Base-by-base conservation (phyloP, 2,113 vertebrate species). In the Scopus umbretta region DNA sequence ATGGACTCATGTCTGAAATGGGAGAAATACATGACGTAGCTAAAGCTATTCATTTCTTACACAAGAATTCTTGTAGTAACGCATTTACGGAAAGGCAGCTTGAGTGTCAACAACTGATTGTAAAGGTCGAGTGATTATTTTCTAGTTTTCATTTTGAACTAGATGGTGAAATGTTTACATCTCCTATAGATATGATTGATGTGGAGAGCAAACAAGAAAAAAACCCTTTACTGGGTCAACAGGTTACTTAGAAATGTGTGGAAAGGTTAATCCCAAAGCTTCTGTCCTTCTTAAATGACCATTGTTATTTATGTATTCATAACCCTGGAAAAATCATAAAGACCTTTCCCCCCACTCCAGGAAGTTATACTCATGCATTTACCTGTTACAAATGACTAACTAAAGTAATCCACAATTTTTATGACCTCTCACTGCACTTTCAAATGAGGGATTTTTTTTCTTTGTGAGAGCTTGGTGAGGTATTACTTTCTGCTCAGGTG, bases 341-440 rank as follows among this genome's bases (percentile, higher is more conserved):
- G 88, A 82, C 91, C 85, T 96, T 88, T 92, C 66, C 78, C 95
- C 53, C 58, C 29, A 6, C 86, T 72, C 75, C 92, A 97, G 97
- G 96, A 98, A 96, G 95, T 96, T 94, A 94, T 79, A 88, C 93
- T 94, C 91, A 72, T 88, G 96, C 92, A 86, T 96, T 96, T 96
- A 97, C 97, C 97, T 97, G 96, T 95, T 93, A 93, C 95, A 96
- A 98, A 97, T 97, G 83, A 96, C 96, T 97, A 91, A 96, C 97
- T 97, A 94, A 94, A 96, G 96, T 92, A 95, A 97, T 95, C 92
- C 82, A 9, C 61, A 4, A 61, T 96, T 95, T 98, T 98, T 97
- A 97, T 91, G 94, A 88, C 93, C 95, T 88, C 90, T 90, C 86
- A 82, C 88, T 96, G 93, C 80, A 74, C 96, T 98, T 96, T 93